These are phyloP conservation scores for Eurois occulta DNA, from an alignment of 2,888 invertebrate species.

Conservation along the genomic window DNA sequence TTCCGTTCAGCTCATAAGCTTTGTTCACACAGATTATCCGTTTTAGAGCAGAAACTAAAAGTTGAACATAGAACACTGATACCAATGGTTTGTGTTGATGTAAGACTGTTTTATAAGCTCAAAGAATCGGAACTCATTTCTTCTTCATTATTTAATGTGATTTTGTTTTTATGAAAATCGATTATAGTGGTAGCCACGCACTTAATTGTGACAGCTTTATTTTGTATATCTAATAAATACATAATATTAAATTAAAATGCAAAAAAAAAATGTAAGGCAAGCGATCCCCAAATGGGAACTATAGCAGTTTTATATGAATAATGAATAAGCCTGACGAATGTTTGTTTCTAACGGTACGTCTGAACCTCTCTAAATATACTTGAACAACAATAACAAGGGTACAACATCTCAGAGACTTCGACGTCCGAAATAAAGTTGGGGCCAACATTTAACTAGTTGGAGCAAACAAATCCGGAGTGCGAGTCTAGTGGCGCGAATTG, in stretches of 20 bases:
- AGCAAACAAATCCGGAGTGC: constrained; percentile 85
- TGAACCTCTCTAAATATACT: constrained; percentile 74
- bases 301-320: constrained; percentile 59
- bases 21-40: constrained; percentile 26
- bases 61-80: constrained; percentile 1
- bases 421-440: constrained; percentile 85
- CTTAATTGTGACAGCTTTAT: not conserved
- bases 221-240: not conserved
- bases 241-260: not conserved
- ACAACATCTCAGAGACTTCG: constrained; percentile 81
- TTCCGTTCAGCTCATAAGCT: constrained; percentile 23
- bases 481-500: constrained; percentile 82
- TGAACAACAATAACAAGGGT: constrained; percentile 83
- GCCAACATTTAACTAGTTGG: constrained; percentile 89
- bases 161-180: not conserved
- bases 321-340: constrained; percentile 63
- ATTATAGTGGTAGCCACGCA: not conserved
- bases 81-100: not conserved
- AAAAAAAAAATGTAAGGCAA: constrained; percentile 22
- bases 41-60: not conserved
- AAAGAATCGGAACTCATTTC: not conserved
- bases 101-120: not conserved
- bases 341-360: constrained; percentile 63
- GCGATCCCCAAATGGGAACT: constrained; percentile 37
- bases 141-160: not conserved